These are phyloP conservation scores for Diadema setosum DNA, from an alignment of 35 echinoderm and acorn worm genomes.

Conservation along the genomic window DNA sequence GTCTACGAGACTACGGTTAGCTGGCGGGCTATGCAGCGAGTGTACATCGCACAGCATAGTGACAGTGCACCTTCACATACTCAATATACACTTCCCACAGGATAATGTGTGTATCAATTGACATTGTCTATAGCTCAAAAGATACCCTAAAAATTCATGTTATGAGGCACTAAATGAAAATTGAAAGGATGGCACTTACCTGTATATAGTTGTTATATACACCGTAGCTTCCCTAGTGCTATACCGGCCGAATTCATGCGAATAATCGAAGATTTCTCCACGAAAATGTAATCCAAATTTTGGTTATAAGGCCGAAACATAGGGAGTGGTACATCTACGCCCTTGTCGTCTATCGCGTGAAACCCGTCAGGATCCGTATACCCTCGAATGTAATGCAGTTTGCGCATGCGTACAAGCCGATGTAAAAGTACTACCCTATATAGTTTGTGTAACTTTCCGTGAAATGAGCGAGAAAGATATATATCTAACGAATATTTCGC, in stretches of 20 bases:
- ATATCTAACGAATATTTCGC: too few species aligned
- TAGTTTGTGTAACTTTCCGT: too few species aligned
- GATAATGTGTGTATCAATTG: slow-evolving; percentile 27
- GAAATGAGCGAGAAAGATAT: too few species aligned
- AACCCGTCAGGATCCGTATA: slow-evolving; percentile 24
- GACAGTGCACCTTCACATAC: slow-evolving; percentile 12
- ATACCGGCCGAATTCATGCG: slow-evolving; percentile 21
- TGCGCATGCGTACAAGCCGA: slow-evolving; percentile 13
- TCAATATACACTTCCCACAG: slow-evolving; percentile 22
- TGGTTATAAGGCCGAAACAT: slow-evolving; percentile 15
- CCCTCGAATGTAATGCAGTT: slow-evolving; percentile 15
- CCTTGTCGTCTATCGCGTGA: not conserved
- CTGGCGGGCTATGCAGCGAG: not conserved
- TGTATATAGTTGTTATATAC: slow-evolving; percentile 28
- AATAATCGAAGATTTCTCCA: slow-evolving; percentile 30
- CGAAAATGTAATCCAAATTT: slow-evolving; percentile 23
- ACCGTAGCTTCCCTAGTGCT: slow-evolving; percentile 21
- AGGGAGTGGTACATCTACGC: slow-evolving; percentile 18
- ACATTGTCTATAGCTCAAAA: not conserved
- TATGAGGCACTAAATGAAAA: not conserved
- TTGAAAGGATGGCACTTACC: slow-evolving; percentile 9
- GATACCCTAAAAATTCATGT: not conserved
- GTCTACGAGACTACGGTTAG: slow-evolving; percentile 4
- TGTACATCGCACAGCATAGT: slow-evolving; percentile 8
- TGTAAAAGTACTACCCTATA: slow-evolving; percentile 12